Evolutionary conservation across 2,113 vertebrate species (phyloP).

Genomic region (Campylomormyrus tamandua): DNA sequence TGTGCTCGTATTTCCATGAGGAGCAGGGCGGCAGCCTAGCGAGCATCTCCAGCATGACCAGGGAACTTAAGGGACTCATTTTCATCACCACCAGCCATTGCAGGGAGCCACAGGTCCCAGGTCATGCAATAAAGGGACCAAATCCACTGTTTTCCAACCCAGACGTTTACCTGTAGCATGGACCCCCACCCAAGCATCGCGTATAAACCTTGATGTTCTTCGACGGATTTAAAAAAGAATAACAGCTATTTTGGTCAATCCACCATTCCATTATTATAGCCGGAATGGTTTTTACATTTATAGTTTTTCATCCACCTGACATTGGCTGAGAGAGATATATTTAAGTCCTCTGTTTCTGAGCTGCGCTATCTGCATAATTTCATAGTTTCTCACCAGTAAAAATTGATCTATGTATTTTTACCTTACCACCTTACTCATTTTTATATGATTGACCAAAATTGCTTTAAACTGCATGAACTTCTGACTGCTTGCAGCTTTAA

Average conservation of each 20-base stretch:
- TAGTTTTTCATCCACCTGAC: not conserved
- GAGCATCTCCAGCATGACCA: not conserved
- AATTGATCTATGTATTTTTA: not conserved
- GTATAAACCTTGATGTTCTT: not conserved
- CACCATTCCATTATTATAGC: not conserved
- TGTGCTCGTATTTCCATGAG: not conserved
- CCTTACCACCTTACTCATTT: not conserved
- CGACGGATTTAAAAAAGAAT: not conserved
- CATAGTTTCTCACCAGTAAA: not conserved
- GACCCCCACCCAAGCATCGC: not conserved
- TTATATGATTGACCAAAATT: not conserved
- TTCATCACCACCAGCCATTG: not conserved
- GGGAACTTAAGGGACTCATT: not conserved
- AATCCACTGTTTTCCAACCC: not conserved
- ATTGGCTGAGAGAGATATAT: not conserved
- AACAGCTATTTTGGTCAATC: not conserved
- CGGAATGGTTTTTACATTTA: not conserved
- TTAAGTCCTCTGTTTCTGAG: not conserved
- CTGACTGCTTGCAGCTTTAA: not conserved
- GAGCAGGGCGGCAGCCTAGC: accelerated
- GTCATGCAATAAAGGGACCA: no score
- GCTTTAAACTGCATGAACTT: not conserved
- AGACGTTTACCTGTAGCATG: not conserved
- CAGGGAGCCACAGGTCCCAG: not conserved
- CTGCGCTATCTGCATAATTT: not conserved